A percentile compares a stretch with the other conserved stretches of the same genome.
phyloP scores from a whole-genome alignment of 2,888 invertebrate species.

The Caenorhabditis virilis region DNA sequence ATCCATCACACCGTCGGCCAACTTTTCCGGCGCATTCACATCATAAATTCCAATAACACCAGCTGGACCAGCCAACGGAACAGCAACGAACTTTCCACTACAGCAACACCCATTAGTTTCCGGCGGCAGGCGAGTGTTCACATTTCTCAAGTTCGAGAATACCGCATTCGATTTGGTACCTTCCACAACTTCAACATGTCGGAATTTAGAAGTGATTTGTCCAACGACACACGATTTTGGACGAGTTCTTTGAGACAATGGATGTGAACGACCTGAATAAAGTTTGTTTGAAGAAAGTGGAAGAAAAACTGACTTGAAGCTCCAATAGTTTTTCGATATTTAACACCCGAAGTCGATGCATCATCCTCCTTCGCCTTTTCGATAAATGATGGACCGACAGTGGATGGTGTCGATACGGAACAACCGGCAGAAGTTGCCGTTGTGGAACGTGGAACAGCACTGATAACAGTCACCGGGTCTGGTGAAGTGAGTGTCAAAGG shows the following conservation, averaged over 20 bases:
- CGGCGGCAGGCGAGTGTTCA: constrained; percentile 62
- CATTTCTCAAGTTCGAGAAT: constrained; percentile 61
- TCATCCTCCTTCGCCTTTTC: constrained; percentile 14
- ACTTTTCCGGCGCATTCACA: constrained; percentile 65
- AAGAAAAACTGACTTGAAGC: constrained; percentile 20
- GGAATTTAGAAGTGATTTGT: constrained; percentile 61
- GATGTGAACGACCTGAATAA: constrained; percentile 5
- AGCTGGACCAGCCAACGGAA: constrained; percentile 87
- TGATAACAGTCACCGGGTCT: constrained; percentile 19
- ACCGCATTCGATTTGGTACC: constrained; percentile 47
- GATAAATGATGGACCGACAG: constrained; percentile 17
- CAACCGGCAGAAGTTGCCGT: background rate
- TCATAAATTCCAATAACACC: constrained; percentile 87
- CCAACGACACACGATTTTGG: constrained; percentile 61
- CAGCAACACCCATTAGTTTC: constrained; percentile 58
- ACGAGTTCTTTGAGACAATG: constrained; percentile 39
- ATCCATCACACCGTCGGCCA: constrained; percentile 79
- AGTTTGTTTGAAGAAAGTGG: background rate
- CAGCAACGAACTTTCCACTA: constrained; percentile 73
- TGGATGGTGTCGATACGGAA: constrained; percentile 21
- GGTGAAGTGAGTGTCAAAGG: constrained; percentile 14
- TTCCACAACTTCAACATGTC: constrained; percentile 55
- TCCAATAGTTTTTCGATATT: constrained; percentile 28
- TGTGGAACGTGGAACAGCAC: background rate
- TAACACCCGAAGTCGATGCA: constrained; percentile 4